Conservation (phyloP, 1,140 invertebrate species). For the Cotesia typhae region DNA sequence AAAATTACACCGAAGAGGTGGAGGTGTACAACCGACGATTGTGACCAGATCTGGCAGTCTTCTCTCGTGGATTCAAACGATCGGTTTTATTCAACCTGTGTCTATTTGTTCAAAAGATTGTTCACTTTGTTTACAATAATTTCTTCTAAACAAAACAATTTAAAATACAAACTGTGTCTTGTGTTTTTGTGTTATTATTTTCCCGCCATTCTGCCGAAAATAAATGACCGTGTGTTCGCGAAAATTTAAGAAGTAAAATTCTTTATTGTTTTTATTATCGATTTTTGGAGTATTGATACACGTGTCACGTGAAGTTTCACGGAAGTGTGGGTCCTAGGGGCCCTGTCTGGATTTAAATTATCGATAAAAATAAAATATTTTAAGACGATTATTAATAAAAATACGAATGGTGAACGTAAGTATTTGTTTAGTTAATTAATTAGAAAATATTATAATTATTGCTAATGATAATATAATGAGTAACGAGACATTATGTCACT, state of each 20-base stretch:
- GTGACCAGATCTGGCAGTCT: slow-evolving; percentile 28
- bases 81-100: neutral
- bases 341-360: slow-evolving; percentile 1
- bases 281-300: neutral
- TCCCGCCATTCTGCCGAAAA: neutral
- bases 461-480: neutral
- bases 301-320: slow-evolving; percentile 1
- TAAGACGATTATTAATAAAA: neutral
- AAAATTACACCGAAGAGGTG: slow-evolving; percentile 1
- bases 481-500: neutral
- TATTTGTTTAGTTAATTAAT: neutral
- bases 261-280: neutral
- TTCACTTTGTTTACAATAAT: neutral
- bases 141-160: neutral
- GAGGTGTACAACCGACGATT: slow-evolving; percentile 13
- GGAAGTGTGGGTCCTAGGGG: slow-evolving; percentile 30
- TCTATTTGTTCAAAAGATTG: neutral
- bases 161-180: too few relatives aligned
- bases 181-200: neutral
- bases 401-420: slow-evolving; percentile 35
- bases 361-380: neutral
- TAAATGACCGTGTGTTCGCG: neutral
- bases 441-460: neutral
- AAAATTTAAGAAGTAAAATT: neutral
- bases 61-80: slow-evolving; percentile 27